Evolutionary conservation across 2,888 invertebrate genomes (phyloP).

Genomic region (Gortyna flavago): DNA sequence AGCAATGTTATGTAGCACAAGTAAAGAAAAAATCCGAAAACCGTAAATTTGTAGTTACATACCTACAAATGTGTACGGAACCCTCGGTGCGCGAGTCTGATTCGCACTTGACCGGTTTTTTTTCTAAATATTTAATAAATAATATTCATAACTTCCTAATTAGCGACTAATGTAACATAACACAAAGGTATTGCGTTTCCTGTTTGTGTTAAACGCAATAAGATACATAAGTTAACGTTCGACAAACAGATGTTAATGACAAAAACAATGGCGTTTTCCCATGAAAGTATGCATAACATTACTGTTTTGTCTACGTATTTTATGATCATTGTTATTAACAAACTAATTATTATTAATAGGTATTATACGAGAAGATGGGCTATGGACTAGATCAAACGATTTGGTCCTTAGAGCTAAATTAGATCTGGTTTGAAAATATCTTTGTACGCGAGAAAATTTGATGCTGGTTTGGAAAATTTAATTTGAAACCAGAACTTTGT

Average conservation of each 20-base stretch:
- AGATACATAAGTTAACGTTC: constrained; percentile 11
- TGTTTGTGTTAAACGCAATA: constrained; percentile 6
- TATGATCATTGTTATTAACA: too few species aligned
- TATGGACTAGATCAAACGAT: background rate
- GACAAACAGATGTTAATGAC: constrained; percentile 1
- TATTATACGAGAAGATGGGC: background rate
- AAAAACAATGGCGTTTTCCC: constrained; percentile 1
- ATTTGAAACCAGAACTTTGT: too few species aligned
- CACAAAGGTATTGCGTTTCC: constrained; percentile 10
- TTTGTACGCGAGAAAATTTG: background rate
- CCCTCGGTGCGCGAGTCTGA: too few species aligned
- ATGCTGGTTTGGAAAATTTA: background rate
- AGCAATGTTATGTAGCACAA: too few species aligned
- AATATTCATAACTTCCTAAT: background rate
- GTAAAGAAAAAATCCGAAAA: too few species aligned
- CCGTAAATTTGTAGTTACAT: too few species aligned
- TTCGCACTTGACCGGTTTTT: too few species aligned
- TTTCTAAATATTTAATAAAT: too few species aligned
- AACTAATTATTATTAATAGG: background rate
- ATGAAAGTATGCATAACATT: background rate
- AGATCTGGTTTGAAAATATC: background rate
- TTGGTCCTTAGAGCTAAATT: background rate
- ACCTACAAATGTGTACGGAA: too few species aligned
- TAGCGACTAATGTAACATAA: background rate
- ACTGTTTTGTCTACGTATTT: background rate